phyloP scores from a whole-genome alignment of 2,113 vertebrate genomes.

The Hyperoodon ampullatus region DNA sequence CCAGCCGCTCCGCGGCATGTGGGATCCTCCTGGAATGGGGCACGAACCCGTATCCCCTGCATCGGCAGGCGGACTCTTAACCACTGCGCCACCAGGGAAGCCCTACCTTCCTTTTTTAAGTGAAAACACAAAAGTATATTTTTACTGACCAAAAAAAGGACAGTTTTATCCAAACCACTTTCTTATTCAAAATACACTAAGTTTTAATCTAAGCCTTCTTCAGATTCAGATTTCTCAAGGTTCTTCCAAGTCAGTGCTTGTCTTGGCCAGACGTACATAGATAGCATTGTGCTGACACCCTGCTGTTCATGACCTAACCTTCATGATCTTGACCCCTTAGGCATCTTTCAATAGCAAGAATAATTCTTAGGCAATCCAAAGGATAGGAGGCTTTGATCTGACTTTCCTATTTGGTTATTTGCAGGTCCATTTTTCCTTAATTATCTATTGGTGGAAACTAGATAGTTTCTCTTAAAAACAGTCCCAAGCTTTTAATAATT shows the following conservation, averaged over 20 bases:
- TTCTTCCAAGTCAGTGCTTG: background rate
- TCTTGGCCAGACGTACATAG: background rate
- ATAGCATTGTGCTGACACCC: background rate
- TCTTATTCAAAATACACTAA: background rate
- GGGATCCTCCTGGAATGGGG: too few relatives aligned
- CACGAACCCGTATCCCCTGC: too few relatives aligned
- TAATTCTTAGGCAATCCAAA: background rate
- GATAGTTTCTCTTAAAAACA: constrained; percentile 33
- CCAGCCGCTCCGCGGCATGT: too few relatives aligned
- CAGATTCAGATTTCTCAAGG: background rate
- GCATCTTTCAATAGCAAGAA: background rate
- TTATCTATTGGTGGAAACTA: background rate
- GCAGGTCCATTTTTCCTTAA: background rate
- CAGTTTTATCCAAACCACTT: background rate
- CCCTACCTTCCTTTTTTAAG: constrained; percentile 15
- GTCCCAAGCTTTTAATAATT: constrained; percentile 26
- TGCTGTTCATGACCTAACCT: background rate
- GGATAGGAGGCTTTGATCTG: background rate
- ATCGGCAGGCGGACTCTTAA: too few relatives aligned
- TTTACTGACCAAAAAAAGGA: background rate
- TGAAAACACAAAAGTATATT: background rate
- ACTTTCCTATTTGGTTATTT: background rate
- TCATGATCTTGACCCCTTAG: background rate
- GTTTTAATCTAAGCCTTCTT: background rate
- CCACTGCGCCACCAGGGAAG: too few relatives aligned